phyloP scores from a whole-genome alignment of 2,888 invertebrate species.

The Palloptera scutellata region DNA sequence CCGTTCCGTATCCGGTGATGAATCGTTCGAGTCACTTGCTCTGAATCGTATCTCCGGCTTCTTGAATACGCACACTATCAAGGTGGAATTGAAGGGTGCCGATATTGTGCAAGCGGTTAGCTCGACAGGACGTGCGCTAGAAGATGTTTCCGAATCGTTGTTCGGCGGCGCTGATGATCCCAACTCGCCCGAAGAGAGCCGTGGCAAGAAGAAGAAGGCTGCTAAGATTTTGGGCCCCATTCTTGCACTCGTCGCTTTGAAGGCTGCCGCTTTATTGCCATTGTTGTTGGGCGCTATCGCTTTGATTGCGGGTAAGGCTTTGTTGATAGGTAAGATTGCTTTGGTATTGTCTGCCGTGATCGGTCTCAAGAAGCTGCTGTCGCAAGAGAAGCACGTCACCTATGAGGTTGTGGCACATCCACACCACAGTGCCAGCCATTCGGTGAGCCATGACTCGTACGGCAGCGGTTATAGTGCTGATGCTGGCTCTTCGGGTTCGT shows the following conservation, averaged over 20 bases:
- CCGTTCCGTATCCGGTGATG: slow-evolving; percentile 73
- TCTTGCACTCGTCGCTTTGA: slow-evolving; percentile 77
- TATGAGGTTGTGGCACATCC: slow-evolving; percentile 89
- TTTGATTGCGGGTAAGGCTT: slow-evolving; percentile 84
- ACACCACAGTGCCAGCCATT: slow-evolving; percentile 76
- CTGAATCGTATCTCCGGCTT: slow-evolving; percentile 77
- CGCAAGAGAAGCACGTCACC: slow-evolving; percentile 85
- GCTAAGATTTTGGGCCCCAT: slow-evolving; percentile 80
- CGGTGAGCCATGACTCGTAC: slow-evolving; percentile 73
- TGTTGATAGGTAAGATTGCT: slow-evolving; percentile 85
- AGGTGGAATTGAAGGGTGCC: slow-evolving; percentile 84
- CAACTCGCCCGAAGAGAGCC: slow-evolving; percentile 70
- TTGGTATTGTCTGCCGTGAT: slow-evolving; percentile 84
- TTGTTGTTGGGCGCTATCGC: slow-evolving; percentile 83
- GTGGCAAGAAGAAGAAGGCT: slow-evolving; percentile 85
- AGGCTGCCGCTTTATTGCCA: slow-evolving; percentile 81
- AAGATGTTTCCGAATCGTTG: slow-evolving; percentile 74
- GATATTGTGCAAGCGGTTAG: slow-evolving; percentile 83
- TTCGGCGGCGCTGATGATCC: slow-evolving; percentile 69
- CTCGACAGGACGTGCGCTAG: slow-evolving; percentile 81
- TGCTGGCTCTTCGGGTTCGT: slow-evolving; percentile 68
- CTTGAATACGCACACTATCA: slow-evolving; percentile 81
- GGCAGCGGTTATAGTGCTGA: slow-evolving; percentile 69
- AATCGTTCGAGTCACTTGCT: slow-evolving; percentile 72
- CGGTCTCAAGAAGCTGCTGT: slow-evolving; percentile 82